Evolutionary conservation across 2,113 vertebrate species (phyloP).

Genomic region (Microcebus jonahi): DNA sequence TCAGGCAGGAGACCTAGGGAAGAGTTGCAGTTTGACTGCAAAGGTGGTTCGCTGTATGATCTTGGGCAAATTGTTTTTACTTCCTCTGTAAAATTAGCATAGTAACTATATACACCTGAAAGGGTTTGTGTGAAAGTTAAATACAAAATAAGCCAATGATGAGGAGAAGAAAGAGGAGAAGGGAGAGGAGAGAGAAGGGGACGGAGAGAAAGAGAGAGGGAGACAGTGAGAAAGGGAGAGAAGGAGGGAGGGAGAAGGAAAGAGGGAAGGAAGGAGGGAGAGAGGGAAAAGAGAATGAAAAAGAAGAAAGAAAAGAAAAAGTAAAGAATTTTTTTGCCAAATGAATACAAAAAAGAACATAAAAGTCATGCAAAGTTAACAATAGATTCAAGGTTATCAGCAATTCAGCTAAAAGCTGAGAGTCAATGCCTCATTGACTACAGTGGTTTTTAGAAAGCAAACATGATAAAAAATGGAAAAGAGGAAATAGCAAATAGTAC

Average conservation of each 20-base stretch:
- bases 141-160: not conserved
- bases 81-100: not conserved
- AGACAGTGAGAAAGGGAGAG: not conserved
- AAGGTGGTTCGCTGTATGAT: not conserved
- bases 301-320: not conserved
- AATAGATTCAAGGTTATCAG: not conserved
- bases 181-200: not conserved
- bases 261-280: accelerated
- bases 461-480: not conserved
- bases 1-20: not conserved
- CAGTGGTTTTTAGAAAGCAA: not conserved
- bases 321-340: not conserved
- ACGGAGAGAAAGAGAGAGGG: not conserved
- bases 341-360: not conserved
- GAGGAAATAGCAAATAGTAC: not conserved
- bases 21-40: not conserved
- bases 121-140: not conserved
- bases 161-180: not conserved
- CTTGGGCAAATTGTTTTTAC: not conserved
- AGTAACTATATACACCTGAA: not conserved
- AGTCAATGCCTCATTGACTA: not conserved
- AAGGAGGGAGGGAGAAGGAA: accelerated
- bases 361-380: not conserved
- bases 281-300: not conserved
- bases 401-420: not conserved